Conservation (phyloP, 2,113 vertebrate genomes). For the Alosa alosa region DNA sequence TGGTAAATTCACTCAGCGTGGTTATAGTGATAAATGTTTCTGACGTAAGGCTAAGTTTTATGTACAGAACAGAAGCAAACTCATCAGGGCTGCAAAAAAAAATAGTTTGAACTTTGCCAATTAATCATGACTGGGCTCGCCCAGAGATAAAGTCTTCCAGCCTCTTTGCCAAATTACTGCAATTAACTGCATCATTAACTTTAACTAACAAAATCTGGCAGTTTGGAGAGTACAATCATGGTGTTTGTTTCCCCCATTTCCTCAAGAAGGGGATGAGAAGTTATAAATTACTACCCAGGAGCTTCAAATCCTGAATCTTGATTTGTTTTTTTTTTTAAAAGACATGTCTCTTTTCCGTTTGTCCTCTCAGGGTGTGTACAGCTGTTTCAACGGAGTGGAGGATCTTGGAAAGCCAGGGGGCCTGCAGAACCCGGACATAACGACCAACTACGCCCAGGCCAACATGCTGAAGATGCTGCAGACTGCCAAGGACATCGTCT, state of each 20-base stretch:
- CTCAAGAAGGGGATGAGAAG: background rate
- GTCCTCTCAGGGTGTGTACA: constrained; percentile 87
- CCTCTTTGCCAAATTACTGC: background rate
- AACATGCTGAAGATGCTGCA: constrained; percentile 96
- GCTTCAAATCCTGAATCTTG: background rate
- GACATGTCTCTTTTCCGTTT: background rate
- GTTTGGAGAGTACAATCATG: background rate
- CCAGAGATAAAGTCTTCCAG: background rate
- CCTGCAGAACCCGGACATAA: constrained; percentile 81
- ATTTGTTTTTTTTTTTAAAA: background rate
- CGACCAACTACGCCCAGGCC: constrained; percentile 86
- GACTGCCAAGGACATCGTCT: constrained; percentile 91
- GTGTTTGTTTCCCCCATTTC: background rate
- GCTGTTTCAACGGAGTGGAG: constrained; percentile 93
- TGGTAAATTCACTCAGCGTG: background rate
- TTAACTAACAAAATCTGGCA: background rate
- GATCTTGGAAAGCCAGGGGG: constrained; percentile 73
- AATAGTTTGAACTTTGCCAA: background rate
- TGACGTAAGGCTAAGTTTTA: background rate
- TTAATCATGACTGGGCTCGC: background rate
- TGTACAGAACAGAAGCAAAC: background rate
- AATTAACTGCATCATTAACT: background rate
- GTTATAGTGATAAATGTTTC: background rate
- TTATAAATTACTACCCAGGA: background rate
- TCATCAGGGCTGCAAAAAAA: background rate